phyloP scores from a whole-genome alignment of 2,888 invertebrate genomes.

The Drosophila planitibia region DNA sequence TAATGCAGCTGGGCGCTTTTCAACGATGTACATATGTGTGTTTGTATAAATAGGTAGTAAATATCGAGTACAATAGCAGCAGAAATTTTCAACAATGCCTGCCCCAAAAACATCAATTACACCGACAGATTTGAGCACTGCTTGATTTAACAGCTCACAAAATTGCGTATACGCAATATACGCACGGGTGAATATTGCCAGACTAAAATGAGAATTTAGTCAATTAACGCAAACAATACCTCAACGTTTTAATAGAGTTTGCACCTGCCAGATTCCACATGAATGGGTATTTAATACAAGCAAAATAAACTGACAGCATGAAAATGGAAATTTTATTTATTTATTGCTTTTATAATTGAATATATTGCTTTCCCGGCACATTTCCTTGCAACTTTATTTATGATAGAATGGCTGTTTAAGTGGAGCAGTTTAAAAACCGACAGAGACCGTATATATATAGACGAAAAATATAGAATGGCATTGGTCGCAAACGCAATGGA shows the following conservation, averaged over 20 bases:
- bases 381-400: not conserved
- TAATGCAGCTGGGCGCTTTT: conserved; percentile 39
- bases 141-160: conserved; percentile 11
- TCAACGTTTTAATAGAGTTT: conserved; percentile 17
- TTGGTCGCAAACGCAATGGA: not conserved
- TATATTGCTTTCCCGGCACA: not conserved
- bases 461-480: not conserved
- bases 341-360: conserved; percentile 2
- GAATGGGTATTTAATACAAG: conserved; percentile 2
- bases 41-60: conserved; percentile 18
- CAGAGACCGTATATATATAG: not conserved
- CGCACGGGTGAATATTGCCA: conserved; percentile 14
- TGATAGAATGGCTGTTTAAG: not conserved
- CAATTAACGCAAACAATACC: conserved; percentile 37
- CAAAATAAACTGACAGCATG: conserved; percentile 23
- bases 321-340: conserved; percentile 7
- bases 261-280: conserved; percentile 33
- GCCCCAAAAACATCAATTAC: conserved; percentile 7
- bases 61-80: conserved; percentile 38
- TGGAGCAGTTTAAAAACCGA: not conserved
- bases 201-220: conserved; percentile 29
- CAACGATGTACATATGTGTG: not conserved
- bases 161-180: conserved; percentile 24
- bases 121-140: conserved; percentile 24
- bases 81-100: conserved; percentile 26